A percentile compares a stretch with the other conserved stretches of the same genome.
phyloP scores from a whole-genome alignment of 2,888 invertebrate genomes.

The Nycteola revayana region DNA sequence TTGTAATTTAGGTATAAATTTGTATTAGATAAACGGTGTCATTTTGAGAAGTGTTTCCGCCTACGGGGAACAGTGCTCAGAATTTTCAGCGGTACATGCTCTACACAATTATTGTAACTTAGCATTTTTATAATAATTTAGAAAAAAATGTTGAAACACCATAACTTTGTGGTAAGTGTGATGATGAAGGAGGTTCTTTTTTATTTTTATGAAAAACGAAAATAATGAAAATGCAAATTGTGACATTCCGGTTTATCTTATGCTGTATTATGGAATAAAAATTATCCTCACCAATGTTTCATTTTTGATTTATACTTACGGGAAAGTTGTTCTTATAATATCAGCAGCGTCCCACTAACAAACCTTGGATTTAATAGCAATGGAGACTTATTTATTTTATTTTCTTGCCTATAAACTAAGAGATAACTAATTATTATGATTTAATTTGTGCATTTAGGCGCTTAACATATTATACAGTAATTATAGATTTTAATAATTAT shows the following conservation, averaged over 20 bases:
- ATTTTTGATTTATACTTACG: conserved; percentile 40
- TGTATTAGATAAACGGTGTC: conserved; percentile 75
- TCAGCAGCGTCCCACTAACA: background rate
- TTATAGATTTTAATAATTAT: too few species aligned
- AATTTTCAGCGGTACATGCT: conserved; percentile 71
- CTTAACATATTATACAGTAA: too few species aligned
- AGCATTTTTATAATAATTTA: conserved; percentile 82
- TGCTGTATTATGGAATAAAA: conserved; percentile 83
- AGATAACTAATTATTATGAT: background rate
- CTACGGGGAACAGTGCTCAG: conserved; percentile 65
- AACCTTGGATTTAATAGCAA: background rate
- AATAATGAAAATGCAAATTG: conserved; percentile 73
- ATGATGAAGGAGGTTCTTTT: conserved; percentile 62
- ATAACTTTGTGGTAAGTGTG: conserved; percentile 69
- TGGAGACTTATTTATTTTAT: background rate
- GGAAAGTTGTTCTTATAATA: background rate
- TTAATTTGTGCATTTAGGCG: too few species aligned
- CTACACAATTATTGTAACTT: conserved; percentile 81
- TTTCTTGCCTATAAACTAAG: background rate
- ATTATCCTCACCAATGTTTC: conserved; percentile 75
- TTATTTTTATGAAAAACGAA: conserved; percentile 74
- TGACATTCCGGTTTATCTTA: conserved; percentile 83
- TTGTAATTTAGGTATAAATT: conserved; percentile 74
- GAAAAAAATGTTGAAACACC: conserved; percentile 74
- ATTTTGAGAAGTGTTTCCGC: conserved; percentile 66